phyloP scores from a whole-genome alignment of 2,797 vertebrate genomes.

The Hybognathus amarus region DNA sequence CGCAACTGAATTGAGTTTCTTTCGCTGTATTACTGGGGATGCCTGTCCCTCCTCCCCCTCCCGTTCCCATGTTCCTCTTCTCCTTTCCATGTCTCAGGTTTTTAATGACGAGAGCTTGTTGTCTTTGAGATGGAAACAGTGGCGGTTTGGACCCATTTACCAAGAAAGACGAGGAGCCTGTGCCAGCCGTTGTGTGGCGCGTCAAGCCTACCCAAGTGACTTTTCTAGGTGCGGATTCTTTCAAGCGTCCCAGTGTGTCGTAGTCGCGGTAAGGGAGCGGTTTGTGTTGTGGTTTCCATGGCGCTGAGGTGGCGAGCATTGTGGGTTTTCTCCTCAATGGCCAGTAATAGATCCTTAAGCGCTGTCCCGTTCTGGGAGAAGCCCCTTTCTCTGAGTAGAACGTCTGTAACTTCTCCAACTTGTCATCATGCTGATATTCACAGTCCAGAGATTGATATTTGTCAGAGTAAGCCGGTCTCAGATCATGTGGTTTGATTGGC shows the following conservation, averaged over 20 bases:
- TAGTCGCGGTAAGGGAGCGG: constrained; percentile 74
- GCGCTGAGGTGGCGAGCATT: constrained; percentile 60
- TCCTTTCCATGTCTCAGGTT: constrained; percentile 77
- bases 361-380: constrained; percentile 68
- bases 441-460: constrained; percentile 62
- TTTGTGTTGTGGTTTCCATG: constrained; percentile 63
- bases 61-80: constrained; percentile 66
- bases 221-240: constrained; percentile 73
- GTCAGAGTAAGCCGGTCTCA: constrained; percentile 65
- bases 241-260: constrained; percentile 65
- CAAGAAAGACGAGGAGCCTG: constrained; percentile 66
- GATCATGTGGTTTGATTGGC: constrained; percentile 63
- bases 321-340: constrained; percentile 63
- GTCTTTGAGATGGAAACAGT: constrained; percentile 71
- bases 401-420: constrained; percentile 70
- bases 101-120: constrained; percentile 75
- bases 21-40: constrained; percentile 63
- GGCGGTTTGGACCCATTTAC: constrained; percentile 75
- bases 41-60: constrained; percentile 34
- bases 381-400: constrained; percentile 70
- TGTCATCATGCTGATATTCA: constrained; percentile 59
- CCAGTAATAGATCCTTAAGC: constrained; percentile 68
- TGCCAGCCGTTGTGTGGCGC: constrained; percentile 63
- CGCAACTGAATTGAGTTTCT: constrained; percentile 80
- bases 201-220: constrained; percentile 75